Conservation (phyloP, 2,888 invertebrate species). For the Ptilodon capucinus region DNA sequence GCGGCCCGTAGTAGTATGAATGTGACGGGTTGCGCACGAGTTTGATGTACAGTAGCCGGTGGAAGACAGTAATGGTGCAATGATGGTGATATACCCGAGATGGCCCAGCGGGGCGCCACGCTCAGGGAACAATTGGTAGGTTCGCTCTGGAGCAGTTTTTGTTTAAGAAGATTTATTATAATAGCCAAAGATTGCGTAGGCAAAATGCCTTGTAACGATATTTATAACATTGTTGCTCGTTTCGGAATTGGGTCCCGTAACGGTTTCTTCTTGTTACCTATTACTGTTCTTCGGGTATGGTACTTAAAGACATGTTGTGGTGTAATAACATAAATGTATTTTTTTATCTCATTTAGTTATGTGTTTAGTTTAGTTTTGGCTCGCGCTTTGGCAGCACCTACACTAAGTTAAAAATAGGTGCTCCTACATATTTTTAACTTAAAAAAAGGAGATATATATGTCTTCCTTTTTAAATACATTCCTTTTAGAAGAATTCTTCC, state of each 20-base stretch:
- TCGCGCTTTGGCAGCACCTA: too few species aligned
- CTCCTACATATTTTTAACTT: too few species aligned
- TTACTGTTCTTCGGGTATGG: background rate
- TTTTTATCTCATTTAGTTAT: too few species aligned
- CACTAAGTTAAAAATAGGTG: too few species aligned
- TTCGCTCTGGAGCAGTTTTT: conserved; percentile 41
- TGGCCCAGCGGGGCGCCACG: conserved; percentile 60
- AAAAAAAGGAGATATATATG: too few species aligned
- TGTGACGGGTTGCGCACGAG: conserved; percentile 59
- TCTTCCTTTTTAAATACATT: too few species aligned
- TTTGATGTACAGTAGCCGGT: conserved; percentile 66
- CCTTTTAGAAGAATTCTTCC: too few species aligned
- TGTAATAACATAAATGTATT: too few species aligned
- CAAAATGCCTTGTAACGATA: conserved; percentile 26
- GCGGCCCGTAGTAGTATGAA: conserved; percentile 47
- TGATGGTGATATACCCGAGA: conserved; percentile 66
- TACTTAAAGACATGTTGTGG: too few species aligned
- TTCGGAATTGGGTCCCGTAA: background rate
- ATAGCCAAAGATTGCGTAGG: conserved; percentile 31
- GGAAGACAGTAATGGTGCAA: conserved; percentile 61
- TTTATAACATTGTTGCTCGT: conserved; percentile 9
- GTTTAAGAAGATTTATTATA: conserved; percentile 51
- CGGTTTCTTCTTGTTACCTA: background rate
- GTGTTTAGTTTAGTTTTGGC: too few species aligned
- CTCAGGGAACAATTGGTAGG: conserved; percentile 43